Evolutionary conservation across 2,113 vertebrate genomes (phyloP).

Genomic region (Clupea harengus): DNA sequence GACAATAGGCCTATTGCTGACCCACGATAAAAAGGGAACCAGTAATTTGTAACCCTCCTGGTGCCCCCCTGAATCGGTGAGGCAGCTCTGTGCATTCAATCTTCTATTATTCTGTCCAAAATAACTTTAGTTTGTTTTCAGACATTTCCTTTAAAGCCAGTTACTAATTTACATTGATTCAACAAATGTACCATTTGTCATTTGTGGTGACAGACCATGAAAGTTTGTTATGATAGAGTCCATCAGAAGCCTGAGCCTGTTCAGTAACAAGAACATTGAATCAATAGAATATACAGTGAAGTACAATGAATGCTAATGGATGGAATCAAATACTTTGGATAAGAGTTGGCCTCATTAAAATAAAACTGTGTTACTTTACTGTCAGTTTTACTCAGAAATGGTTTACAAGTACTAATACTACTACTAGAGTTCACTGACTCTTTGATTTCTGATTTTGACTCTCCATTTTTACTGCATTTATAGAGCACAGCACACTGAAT

Average conservation of each 20-base stretch:
- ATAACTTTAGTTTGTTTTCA: too few relatives aligned
- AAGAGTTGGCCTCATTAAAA: neutral
- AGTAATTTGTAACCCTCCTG: too few relatives aligned
- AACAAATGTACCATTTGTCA: neutral
- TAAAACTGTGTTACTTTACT: neutral
- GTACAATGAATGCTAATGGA: neutral
- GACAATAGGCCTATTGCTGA: too few relatives aligned
- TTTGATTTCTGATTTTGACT: neutral
- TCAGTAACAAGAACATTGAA: neutral
- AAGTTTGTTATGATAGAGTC: neutral
- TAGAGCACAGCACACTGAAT: neutral
- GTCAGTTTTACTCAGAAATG: neutral
- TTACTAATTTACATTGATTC: too few relatives aligned
- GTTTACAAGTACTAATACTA: neutral
- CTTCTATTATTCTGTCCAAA: too few relatives aligned
- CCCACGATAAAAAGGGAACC: too few relatives aligned
- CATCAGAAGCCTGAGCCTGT: neutral
- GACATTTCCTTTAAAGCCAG: too few relatives aligned
- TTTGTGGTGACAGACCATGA: neutral
- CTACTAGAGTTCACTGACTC: neutral
- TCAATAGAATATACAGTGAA: neutral
- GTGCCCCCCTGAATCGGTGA: too few relatives aligned
- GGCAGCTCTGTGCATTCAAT: too few relatives aligned
- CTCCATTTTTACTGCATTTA: neutral
- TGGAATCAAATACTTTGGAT: neutral